Base-by-base conservation (phyloP, 2,888 invertebrate genomes). In the Platycheirus albimanus region DNA sequence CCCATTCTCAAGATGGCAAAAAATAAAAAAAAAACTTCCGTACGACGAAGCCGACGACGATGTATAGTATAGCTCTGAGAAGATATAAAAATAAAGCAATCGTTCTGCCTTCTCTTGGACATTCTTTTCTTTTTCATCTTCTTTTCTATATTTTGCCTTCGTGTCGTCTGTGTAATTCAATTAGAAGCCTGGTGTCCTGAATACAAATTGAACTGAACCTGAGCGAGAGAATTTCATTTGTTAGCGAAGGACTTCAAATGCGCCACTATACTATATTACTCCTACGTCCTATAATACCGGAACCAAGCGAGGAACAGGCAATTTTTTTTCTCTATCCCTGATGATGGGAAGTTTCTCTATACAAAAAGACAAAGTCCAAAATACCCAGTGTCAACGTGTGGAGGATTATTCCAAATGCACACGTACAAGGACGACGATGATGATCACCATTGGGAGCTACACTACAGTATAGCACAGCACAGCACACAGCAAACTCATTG, bases 161-260 rank as follows among this genome's bases (percentile, higher is more conserved):
- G 61, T 83, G 69, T 78, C 78, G 72, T 69, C 78, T 78, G 63
- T 84, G 84, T 84, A 79, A 79, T 84, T 84, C 84, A 84, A 84
- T 84, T 84, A 84, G 84, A 84, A 75, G 64, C 58, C 75, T 69
- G n/a, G 56, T 79, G 84, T 43, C 79, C 79, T 79, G 84, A 74
- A 84, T 84, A 84, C 84, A 84, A 84, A 84, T 84, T 79, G 79
- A 75, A 74, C 52, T 52, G 69, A 71, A 80, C 76, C n/a, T 47
- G 56, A 76, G 51, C 49, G 49, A 45, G 80, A 69, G 75, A 75
- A 54, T 75, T 75, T 69, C 69, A 69, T 80, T 80, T 75, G 75
- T 80, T 70, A 19, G 47, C 75, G 6, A 75, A 79, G 69, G 79
- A 80, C 69, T 80, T 69, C 43, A 67, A 51, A 36, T 54, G 49